A percentile compares a stretch with the other conserved stretches of the same genome.
Evolutionary conservation across 2,113 vertebrate genomes (phyloP).

Genomic region (Bucco capensis): DNA sequence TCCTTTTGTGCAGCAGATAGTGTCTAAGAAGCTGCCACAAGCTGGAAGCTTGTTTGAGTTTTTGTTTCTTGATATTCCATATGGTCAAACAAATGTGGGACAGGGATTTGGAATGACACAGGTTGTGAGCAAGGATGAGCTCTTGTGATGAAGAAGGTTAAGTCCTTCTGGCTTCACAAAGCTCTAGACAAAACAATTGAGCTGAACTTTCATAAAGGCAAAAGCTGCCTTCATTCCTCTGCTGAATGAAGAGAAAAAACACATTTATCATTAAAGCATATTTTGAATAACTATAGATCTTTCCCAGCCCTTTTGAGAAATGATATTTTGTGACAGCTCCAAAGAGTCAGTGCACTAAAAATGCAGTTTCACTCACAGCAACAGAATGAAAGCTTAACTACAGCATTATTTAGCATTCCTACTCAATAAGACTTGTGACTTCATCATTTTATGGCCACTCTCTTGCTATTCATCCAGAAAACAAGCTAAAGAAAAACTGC

Average conservation of each 20-base stretch:
- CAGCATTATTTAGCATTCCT: background rate
- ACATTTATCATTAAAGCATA: background rate
- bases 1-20: background rate
- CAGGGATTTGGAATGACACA: background rate
- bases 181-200: background rate
- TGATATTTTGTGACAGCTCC: background rate
- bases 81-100: background rate
- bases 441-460: background rate
- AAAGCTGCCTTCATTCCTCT: background rate
- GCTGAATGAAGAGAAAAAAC: background rate
- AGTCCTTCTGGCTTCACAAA: background rate
- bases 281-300: background rate
- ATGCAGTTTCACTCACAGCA: background rate
- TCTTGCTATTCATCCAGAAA: background rate
- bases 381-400: background rate
- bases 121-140: background rate
- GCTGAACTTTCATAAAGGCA: background rate
- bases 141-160: background rate
- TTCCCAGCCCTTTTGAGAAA: background rate
- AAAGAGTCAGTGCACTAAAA: background rate
- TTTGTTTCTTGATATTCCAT: background rate
- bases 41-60: background rate
- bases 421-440: background rate
- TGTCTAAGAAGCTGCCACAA: background rate
- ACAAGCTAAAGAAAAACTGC: background rate